phyloP scores from a whole-genome alignment of 2,113 vertebrate genomes.

The Callithrix jacchus region DNA sequence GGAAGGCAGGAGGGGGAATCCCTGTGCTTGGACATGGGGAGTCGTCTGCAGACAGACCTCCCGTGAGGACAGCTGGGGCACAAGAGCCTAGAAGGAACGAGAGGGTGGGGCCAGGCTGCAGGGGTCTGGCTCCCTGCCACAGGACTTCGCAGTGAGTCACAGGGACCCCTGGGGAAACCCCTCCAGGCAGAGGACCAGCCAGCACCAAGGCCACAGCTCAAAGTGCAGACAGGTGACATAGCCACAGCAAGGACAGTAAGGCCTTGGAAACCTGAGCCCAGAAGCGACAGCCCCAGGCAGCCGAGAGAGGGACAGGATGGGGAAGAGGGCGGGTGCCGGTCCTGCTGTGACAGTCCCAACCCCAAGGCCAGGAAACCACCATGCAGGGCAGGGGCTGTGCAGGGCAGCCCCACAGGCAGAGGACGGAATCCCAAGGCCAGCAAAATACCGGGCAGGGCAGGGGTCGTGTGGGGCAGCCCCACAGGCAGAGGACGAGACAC shows the following conservation, averaged over 20 bases:
- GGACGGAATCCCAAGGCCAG: too few relatives aligned
- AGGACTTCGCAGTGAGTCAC: background rate
- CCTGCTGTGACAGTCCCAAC: background rate
- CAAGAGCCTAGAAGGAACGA: background rate
- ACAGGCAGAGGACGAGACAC: background rate
- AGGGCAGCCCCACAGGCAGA: too few relatives aligned
- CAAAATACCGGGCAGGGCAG: too few relatives aligned
- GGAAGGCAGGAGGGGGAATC: too few relatives aligned
- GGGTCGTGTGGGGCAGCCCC: background rate
- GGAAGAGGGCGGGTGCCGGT: accelerated
- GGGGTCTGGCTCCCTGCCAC: too few relatives aligned
- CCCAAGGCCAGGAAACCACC: background rate
- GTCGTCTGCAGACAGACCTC: too few relatives aligned
- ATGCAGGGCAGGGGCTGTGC: too few relatives aligned
- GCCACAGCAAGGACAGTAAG: background rate
- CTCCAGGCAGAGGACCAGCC: background rate
- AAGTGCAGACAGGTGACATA: background rate
- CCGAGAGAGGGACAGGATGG: too few relatives aligned
- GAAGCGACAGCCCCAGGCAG: background rate
- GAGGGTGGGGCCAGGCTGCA: background rate
- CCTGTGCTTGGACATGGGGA: background rate
- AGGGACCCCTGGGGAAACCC: background rate
- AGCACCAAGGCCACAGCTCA: background rate
- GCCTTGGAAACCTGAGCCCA: background rate
- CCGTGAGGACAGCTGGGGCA: too few relatives aligned